Base-by-base conservation (phyloP, 92 coral and sea anemone genomes). In the Phenganax subtilis region DNA sequence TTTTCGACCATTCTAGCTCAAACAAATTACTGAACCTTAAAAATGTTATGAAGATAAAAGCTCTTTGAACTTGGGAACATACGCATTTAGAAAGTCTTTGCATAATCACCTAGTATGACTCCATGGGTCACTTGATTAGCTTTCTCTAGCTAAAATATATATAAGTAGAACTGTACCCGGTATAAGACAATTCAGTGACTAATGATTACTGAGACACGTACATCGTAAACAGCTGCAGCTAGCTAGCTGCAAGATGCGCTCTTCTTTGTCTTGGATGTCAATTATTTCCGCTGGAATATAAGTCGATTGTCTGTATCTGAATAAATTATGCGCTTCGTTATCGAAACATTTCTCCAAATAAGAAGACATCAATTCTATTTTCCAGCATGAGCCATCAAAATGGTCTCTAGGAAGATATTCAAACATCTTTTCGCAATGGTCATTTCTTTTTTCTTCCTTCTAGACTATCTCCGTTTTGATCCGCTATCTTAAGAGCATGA, bases 401-500 rank as follows among this genome's bases (percentile, higher is more conserved):
- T 0, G 14, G 73, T 16, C 73, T 16, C 31, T 68, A 12, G 73
- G 31, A 16, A 68, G 47, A 53, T 37, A 30, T 37, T 68, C 29
- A 30, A 53, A 51, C 16, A 12, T 68, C 73, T 68, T 37, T n/a
- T 37, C 54, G 47, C 0, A 37, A 10, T 53, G 12, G 47, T 68
- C 54, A 30, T 37, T 12, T 51, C 62, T 73, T 66, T 63, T 79
- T 90, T 90, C 76, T 89, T 90, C 74, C 88, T 92, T 11, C 80
- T 82, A 75, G n/a, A 28, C 84, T 80, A n/a, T 64, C 82, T 6
- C 51, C 86, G 47, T 63, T 76, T 1, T 61, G 75, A 58, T 80
- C 85, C 55, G 86, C 90, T 9, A 87, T 70, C 58, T 84, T 88
- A 30, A 92, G 84, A n/a, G 97, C 97, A 86, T 96, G 99, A 51